phyloP scores from a whole-genome alignment of 2,797 vertebrate genomes.

The Siniperca undulata region DNA sequence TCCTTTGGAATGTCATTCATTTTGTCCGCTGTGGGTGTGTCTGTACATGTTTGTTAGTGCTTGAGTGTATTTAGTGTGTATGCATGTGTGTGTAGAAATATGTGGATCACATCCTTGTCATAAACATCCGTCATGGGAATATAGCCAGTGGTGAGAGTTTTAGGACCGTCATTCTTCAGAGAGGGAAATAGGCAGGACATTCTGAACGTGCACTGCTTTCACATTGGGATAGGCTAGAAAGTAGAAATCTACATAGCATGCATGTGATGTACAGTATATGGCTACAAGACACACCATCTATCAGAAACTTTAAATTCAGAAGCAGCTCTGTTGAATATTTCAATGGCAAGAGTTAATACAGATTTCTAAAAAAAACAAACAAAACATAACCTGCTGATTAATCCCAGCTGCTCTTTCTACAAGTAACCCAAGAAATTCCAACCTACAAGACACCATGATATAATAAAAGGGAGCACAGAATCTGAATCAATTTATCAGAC shows the following conservation, averaged over 20 bases:
- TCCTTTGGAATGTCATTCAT: slow-evolving; percentile 57
- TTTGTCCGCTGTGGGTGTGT: slow-evolving; percentile 31
- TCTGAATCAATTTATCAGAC: slow-evolving; percentile 45
- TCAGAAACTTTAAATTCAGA: slow-evolving; percentile 3
- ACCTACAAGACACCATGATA: neutral
- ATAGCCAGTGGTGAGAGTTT: slow-evolving; percentile 61
- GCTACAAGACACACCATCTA: neutral
- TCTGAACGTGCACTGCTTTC: slow-evolving; percentile 57
- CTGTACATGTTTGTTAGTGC: slow-evolving; percentile 19
- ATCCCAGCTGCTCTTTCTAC: slow-evolving; percentile 7
- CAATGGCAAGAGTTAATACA: neutral
- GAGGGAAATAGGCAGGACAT: slow-evolving; percentile 45
- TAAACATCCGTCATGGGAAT: slow-evolving; percentile 72
- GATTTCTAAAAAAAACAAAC: neutral
- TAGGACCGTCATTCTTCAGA: slow-evolving; percentile 53
- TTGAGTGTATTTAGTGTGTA: slow-evolving; percentile 10
- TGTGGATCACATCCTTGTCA: slow-evolving; percentile 73
- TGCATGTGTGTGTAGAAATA: slow-evolving; percentile 36
- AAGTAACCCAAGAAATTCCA: slow-evolving; percentile 15
- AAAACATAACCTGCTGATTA: slow-evolving; percentile 26
- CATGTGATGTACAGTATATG: slow-evolving; percentile 3
- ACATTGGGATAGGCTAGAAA: slow-evolving; percentile 18
- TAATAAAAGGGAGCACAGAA: slow-evolving; percentile 29
- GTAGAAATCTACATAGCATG: slow-evolving; percentile 24
- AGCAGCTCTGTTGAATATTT: slow-evolving; percentile 24